A percentile compares a stretch with the other conserved stretches of the same genome.
These are phyloP conservation scores for Balearica regulorum DNA, from an alignment of 2,797 vertebrate genomes.

Conservation along the genomic window DNA sequence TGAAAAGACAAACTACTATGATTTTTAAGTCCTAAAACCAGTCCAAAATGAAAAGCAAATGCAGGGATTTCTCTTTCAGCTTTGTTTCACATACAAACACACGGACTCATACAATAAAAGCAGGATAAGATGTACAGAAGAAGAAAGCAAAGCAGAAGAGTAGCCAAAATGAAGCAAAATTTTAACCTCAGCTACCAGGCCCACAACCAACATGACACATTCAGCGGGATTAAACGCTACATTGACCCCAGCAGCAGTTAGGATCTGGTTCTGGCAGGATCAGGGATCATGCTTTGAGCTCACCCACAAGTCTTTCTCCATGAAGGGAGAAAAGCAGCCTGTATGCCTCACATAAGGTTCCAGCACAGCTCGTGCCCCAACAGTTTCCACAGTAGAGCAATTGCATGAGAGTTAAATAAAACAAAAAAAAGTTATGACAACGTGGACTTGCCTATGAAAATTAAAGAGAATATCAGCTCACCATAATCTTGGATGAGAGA, in stretches of 20 bases:
- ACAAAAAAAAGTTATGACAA: rapidly evolving
- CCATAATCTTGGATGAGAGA: not conserved
- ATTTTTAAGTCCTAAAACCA: not conserved
- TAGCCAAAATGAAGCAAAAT: not conserved
- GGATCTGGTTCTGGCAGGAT: not conserved
- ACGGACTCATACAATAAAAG: not conserved
- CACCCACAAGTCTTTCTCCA: not conserved
- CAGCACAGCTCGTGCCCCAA: not conserved
- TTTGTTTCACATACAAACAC: not conserved
- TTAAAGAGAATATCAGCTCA: not conserved
- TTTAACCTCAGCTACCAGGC: not conserved
- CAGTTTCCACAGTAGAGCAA: not conserved
- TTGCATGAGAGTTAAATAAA: not conserved
- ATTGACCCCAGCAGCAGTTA: not conserved
- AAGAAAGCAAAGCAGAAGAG: not conserved
- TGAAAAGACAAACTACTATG: not conserved
- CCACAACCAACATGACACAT: not conserved
- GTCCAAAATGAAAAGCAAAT: not conserved
- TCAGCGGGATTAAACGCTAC: not conserved
- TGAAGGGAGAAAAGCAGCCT: not conserved
- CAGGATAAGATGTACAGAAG: not conserved
- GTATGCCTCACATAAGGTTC: not conserved
- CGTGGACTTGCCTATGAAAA: not conserved
- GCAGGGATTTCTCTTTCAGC: not conserved
- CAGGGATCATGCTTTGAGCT: not conserved